Evolutionary conservation across 2,888 invertebrate species (phyloP), one percentile per base, ranked within the genome.

Genomic region (Cynaeus angustus): DNA sequence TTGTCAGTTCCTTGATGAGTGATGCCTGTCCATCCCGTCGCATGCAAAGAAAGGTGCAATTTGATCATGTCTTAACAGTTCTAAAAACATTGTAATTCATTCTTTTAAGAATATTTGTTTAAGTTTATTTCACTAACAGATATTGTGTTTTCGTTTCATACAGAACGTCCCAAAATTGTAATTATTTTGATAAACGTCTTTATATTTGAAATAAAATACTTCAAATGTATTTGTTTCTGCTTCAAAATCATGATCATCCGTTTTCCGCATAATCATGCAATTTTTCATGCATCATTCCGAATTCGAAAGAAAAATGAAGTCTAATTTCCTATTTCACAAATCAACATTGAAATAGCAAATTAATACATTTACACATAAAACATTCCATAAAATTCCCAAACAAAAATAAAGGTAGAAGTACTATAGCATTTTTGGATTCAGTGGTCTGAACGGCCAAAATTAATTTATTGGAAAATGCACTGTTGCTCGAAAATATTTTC

Each of bases 121-220:
- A 53, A 30, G 50, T 53, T 43, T 38, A 26, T 37, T 50, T 46
- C 48, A 46, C 26, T 59, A 5, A n/a, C 7, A 8, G 13, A 12
- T 6, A 64, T 45, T 55, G 55, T 55, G 16, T 55, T 65, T 43
- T 12, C 10, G 30, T 53, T 62, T 37, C 12, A 13, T 26, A 26
- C 10, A 46, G 7, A 45, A 10, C 41, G 10, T 65, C 26, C 33
- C 50, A n/a, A 52, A 65, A 65, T 55, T 65, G 65, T 65, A 65
- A 65, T 65, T 55, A 55, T 65, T 65, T 65, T 53, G 53, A 45
- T 65, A 65, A 41, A 65, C 45, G 43, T 45, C 59, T 53, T 52
- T 62, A 62, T 28, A 50, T 65, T 65, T 65, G 53, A 65, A 65
- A 65, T 65, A 65, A 65, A 65, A 65, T 65, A 65, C 65, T 65